Conservation (phyloP, 2,888 invertebrate genomes). For the Drosophila subquinaria region DNA sequence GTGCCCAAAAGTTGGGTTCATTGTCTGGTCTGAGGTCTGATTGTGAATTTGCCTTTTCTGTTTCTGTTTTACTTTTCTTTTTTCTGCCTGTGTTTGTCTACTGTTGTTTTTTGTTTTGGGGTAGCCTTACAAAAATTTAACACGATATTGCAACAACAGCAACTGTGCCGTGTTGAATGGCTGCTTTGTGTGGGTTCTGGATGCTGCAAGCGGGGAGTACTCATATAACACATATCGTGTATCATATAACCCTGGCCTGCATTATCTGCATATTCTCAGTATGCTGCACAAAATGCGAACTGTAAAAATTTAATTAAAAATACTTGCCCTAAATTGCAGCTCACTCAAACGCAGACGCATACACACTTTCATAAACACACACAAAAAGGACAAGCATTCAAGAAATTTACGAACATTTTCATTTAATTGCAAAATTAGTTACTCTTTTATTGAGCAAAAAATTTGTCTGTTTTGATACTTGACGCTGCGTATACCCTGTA, state of each 20-base stretch:
- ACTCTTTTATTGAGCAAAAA: constrained; percentile 31
- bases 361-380: constrained; percentile 5
- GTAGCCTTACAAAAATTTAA: constrained; percentile 39
- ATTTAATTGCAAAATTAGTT: constrained; percentile 77
- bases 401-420: constrained; percentile 66
- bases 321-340: constrained; percentile 70
- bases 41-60: constrained; percentile 25
- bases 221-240: neutral
- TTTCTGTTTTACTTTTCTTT: constrained; percentile 11
- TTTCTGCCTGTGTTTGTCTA: constrained; percentile 8
- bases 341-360: constrained; percentile 14
- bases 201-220: neutral
- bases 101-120: constrained; percentile 15
- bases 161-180: constrained; percentile 7
- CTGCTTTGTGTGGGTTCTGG: constrained; percentile 7
- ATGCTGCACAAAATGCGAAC: constrained; percentile 42
- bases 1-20: constrained; percentile 19
- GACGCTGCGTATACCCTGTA: constrained; percentile 20
- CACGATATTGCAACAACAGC: constrained; percentile 30
- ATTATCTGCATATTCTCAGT: constrained; percentile 20
- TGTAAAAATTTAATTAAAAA: constrained; percentile 75
- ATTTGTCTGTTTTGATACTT: neutral
- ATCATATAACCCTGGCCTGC: constrained; percentile 32
- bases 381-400: constrained; percentile 55
- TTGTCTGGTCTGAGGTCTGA: constrained; percentile 45